These are phyloP conservation scores for Pangasius krempfi DNA, from an alignment of 2,797 vertebrate species.

Conservation along the genomic window DNA sequence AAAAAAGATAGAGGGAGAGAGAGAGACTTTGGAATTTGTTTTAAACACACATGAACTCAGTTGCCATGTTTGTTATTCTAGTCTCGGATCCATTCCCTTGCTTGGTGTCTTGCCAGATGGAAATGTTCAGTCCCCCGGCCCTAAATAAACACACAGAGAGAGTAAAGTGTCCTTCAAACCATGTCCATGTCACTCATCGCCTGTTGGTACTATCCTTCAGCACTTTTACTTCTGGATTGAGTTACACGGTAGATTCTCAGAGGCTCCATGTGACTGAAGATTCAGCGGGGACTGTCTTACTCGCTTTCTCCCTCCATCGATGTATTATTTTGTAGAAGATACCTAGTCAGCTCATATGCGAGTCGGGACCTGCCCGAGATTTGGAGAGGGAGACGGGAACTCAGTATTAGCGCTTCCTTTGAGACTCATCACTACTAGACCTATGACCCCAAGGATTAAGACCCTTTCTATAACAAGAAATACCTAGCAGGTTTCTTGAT, in stretches of 20 bases:
- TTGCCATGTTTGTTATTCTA: slow-evolving; percentile 23
- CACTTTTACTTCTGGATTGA: slow-evolving; percentile 23
- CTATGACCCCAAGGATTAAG: slow-evolving; percentile 72
- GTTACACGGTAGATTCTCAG: slow-evolving; percentile 20
- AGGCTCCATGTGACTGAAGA: slow-evolving; percentile 28
- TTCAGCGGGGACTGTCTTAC: background rate
- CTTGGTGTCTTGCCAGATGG: slow-evolving; percentile 25
- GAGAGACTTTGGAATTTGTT: background rate
- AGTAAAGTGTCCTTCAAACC: slow-evolving; percentile 9
- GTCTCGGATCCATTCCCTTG: background rate
- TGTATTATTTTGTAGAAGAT: slow-evolving; percentile 16
- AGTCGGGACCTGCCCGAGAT: slow-evolving; percentile 67
- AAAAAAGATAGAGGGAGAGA: background rate
- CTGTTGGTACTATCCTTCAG: slow-evolving; percentile 12
- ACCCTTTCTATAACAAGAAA: slow-evolving; percentile 65
- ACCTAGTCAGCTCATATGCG: slow-evolving; percentile 14
- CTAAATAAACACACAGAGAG: slow-evolving; percentile 10
- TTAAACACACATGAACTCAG: background rate
- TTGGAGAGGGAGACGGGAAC: slow-evolving; percentile 56
- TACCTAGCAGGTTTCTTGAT: slow-evolving; percentile 53
- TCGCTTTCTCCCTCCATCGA: background rate
- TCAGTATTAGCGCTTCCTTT: slow-evolving; percentile 67
- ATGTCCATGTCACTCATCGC: slow-evolving; percentile 33
- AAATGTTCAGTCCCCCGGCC: background rate
- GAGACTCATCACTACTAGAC: slow-evolving; percentile 68